phyloP scores from a whole-genome alignment of 1,140 invertebrate genomes.

The Ostrea edulis region DNA sequence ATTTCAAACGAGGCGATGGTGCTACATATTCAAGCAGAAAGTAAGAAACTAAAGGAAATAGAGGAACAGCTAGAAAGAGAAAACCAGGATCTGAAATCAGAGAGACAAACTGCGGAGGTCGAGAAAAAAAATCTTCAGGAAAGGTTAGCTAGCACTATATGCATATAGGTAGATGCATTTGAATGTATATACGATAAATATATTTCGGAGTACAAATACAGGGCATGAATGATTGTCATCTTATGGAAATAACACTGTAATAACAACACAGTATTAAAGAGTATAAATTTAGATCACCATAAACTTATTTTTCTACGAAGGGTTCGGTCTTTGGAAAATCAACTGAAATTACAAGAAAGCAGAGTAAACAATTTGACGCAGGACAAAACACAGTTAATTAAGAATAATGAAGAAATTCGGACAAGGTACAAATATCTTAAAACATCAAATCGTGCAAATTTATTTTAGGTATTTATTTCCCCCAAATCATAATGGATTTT shows the following conservation, averaged over 20 bases:
- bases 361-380: not conserved
- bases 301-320: not conserved
- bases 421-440: not conserved
- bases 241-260: too few relatives aligned
- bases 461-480: not conserved
- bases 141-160: not conserved
- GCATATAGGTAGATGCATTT: not conserved
- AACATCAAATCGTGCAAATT: not conserved
- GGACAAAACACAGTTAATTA: not conserved
- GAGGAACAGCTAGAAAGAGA: constrained; percentile 14
- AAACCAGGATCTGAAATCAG: constrained; percentile 15
- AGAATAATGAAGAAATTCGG: not conserved
- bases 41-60: not conserved
- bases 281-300: too few relatives aligned
- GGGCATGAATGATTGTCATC: too few relatives aligned
- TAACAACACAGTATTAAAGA: too few relatives aligned
- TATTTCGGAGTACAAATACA: too few relatives aligned
- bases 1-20: not conserved
- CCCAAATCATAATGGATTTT: not conserved
- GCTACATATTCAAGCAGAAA: constrained; percentile 14
- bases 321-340: constrained; percentile 13
- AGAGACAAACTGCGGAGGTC: not conserved
- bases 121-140: constrained; percentile 9
- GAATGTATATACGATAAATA: too few relatives aligned
- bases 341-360: not conserved